These are phyloP conservation scores for Cryptoprocta ferox DNA, from an alignment of 2,797 vertebrate genomes.

Conservation along the genomic window DNA sequence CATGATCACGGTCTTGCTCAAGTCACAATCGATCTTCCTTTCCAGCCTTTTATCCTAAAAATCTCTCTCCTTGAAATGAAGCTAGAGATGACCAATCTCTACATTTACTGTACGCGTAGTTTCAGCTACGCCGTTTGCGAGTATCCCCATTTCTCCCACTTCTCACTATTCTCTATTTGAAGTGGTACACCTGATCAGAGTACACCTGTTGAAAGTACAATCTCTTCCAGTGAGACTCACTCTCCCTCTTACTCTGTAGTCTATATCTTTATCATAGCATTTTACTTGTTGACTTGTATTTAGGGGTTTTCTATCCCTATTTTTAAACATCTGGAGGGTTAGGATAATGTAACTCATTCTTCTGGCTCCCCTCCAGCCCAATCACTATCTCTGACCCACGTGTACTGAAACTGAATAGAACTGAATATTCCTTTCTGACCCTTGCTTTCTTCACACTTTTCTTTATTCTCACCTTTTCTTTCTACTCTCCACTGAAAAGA, in stretches of 20 bases:
- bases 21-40: neutral
- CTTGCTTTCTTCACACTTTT: neutral
- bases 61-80: neutral
- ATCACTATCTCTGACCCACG: neutral
- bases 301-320: neutral
- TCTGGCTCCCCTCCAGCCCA: neutral
- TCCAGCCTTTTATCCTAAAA: slow-evolving; percentile 36
- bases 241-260: neutral
- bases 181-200: neutral
- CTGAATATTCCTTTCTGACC: neutral
- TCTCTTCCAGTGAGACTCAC: neutral
- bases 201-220: neutral
- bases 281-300: neutral
- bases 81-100: neutral
- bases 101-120: neutral
- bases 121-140: neutral
- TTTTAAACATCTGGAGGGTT: neutral
- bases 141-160: neutral
- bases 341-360: neutral
- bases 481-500: neutral
- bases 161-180: neutral
- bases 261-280: neutral
- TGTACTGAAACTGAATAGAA: neutral
- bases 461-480: neutral
- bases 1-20: neutral